Base-by-base conservation (phyloP, 1,140 invertebrate species). In the Magallana ariakensis region DNA sequence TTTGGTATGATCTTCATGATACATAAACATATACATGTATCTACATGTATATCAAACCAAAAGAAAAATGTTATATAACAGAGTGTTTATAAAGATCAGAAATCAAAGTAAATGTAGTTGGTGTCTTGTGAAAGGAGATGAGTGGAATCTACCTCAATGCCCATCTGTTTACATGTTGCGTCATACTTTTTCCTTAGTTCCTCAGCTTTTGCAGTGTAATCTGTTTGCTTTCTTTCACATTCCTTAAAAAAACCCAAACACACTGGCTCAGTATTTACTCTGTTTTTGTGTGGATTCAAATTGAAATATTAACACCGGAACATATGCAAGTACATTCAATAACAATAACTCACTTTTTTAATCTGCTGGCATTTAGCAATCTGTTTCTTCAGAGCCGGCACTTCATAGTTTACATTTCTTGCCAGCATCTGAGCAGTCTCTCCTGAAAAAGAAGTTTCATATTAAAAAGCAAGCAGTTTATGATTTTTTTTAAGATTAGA, bases 361-460 rank as follows among this genome's bases (percentile, higher is more conserved):
- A 89, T 87, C 86, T 95, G 93, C 87, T 95, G 91, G 89, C 92
- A 96, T 94, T 98, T 99, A 60, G 96, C 95, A 89, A 99, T 97
- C 94, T 98, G 97, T 93, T 97, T 98, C 90, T 97, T 98, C 16
- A 99, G 93, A 80, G 97, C 96, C 10, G 99, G 98, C 87, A 99
- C 96, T 95, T 99, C 99, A 95, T 98, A 99, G 92, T 97, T 98
- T 0, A 99, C 96, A 95, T 99, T 98, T 90, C 98, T 96, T 11
- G 97, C 97, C 11, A 99, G 95, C 91, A 98, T 97, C 93, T 99
- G 98, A 0, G 98, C 97, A 54, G 97, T 97, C 95, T 99, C 99
- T 4, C 97, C 98, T 92, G 84, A 66, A 92, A 91, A 58, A 46
- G 33, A 46, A 46, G 33, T 46, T 4, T 46, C 0, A 5, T 46